Evolutionary conservation across 2,113 vertebrate genomes (phyloP), one percentile per base, ranked within the genome.

Genomic region (Malaclemys terrapin): DNA sequence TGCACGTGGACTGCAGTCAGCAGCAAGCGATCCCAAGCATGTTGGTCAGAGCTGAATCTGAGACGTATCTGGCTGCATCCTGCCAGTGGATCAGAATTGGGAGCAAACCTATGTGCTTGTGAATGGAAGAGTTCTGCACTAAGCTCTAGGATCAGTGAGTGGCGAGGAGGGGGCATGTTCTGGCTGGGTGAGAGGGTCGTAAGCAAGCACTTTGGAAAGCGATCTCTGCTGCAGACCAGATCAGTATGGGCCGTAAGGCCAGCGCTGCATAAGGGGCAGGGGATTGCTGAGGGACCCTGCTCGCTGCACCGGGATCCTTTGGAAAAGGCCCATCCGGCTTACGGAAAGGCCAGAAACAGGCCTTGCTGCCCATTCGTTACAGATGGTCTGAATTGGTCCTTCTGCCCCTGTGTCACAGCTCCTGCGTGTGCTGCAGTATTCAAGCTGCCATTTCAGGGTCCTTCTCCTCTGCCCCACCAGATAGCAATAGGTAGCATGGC

Each of bases 1-100:
- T 49, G 24, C 24, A 17, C 38, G 27, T 29, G 6, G 0, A 0
- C 53, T 80, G 62, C 52, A 88, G 45, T 35, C 76, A 31, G 49
- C 27, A 42, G 17, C 0, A 0, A 31, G 24, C 2, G 0, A 16
- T 59, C 62, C 62, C 62, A n/a, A 8, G 35, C 16, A 13, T n/a
- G 62, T 19, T 8, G n/a, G 50, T 84, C 25, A 54, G 50, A 25
- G 6, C n/a, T 50, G 27, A 87, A 80, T n/a, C 20, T 50, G 57
- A 29, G 29, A 29, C 5, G 12, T 29, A 14, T 56, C 24, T 56
- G 52, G 54, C 54, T 25, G 54, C 54, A 56, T 27, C 56, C 56
- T 57, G 56, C 56, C 9, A 2, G 11, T 5, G 29, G 59, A 62
- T 62, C 59, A 14, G 59, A 62, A 29, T 81, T 10, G 3, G 72